phyloP scores from a whole-genome alignment of 1,140 invertebrate species.

The Leptopilina boulardi region DNA sequence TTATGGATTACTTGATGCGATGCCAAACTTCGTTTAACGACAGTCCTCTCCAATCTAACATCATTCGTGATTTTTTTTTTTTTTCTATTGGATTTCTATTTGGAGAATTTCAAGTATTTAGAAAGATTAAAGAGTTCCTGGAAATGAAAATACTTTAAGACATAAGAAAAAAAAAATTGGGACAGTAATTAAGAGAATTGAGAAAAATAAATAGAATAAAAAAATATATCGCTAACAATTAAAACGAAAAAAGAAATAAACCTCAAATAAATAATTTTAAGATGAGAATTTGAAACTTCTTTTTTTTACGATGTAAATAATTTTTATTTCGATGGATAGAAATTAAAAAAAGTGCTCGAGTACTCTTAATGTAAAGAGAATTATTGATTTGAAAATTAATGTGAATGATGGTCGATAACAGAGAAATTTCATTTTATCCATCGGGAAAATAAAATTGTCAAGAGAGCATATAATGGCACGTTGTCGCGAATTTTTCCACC shows the following conservation, averaged over 20 bases:
- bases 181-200: neutral
- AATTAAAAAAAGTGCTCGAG: too few species aligned
- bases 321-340: too few species aligned
- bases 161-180: neutral
- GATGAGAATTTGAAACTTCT: too few species aligned
- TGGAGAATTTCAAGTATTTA: neutral
- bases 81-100: neutral
- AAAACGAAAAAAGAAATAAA: too few species aligned
- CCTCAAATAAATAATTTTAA: too few species aligned
- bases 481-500: neutral
- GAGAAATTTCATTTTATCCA: neutral
- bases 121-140: neutral
- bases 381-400: neutral
- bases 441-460: neutral
- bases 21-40: constrained; percentile 21
- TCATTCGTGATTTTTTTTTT: neutral
- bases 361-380: neutral
- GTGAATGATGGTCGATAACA: neutral
- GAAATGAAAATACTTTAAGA: neutral
- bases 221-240: too few species aligned
- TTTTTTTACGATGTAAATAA: too few species aligned
- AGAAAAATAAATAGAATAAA: neutral
- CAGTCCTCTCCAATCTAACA: neutral
- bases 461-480: neutral
- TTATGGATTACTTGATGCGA: constrained; percentile 27